Conservation (phyloP, 2,797 vertebrate genomes). For the Eremophila alpestris region DNA sequence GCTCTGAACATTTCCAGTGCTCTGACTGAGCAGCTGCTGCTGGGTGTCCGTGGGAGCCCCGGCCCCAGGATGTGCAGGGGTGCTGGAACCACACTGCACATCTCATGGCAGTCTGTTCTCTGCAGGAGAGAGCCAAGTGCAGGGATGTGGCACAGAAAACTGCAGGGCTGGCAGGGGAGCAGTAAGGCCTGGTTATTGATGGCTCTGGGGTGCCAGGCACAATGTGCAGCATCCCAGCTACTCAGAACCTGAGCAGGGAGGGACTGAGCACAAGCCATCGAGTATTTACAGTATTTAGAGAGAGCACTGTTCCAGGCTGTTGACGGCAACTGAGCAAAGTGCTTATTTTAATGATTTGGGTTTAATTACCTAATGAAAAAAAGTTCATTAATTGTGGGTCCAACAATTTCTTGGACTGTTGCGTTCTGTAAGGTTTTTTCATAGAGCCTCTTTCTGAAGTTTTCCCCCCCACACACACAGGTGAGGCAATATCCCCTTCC, state of each 20-base stretch:
- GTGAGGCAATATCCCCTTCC: too few species aligned
- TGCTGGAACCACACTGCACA: background rate
- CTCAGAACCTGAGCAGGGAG: background rate
- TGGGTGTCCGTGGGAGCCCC: background rate
- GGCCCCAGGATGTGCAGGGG: rapidly evolving
- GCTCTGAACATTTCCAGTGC: rapidly evolving
- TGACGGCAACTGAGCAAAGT: background rate
- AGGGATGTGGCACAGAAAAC: background rate
- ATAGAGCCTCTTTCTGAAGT: too few species aligned
- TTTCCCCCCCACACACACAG: too few species aligned
- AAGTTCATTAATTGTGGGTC: background rate
- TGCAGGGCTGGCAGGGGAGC: background rate
- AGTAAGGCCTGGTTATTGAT: background rate
- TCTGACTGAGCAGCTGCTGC: background rate
- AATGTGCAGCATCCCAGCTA: background rate
- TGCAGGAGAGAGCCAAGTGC: background rate
- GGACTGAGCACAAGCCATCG: background rate
- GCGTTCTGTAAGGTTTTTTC: too few species aligned
- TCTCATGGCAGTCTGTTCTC: background rate
- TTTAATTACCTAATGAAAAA: background rate
- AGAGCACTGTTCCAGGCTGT: background rate
- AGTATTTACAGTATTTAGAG: background rate
- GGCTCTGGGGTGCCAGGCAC: rapidly evolving
- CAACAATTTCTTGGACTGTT: too few species aligned
- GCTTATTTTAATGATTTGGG: background rate